A percentile compares a stretch with the other conserved stretches of the same genome.
phyloP scores from a whole-genome alignment of 2,888 invertebrate species.

The Clostera curtula region DNA sequence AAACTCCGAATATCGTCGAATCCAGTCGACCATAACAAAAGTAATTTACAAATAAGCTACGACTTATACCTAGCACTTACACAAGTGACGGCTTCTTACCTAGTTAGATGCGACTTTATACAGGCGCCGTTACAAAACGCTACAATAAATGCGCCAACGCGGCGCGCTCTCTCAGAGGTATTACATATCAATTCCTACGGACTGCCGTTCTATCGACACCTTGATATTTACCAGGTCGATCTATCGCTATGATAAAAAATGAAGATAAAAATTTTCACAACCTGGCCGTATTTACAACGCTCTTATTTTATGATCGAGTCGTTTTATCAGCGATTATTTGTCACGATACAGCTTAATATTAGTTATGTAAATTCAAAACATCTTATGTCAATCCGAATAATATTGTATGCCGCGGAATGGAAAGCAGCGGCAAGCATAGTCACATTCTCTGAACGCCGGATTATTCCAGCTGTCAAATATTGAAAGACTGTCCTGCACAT shows the following conservation, averaged over 20 bases:
- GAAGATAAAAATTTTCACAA: constrained; percentile 66
- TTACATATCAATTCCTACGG: constrained; percentile 59
- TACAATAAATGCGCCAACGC: constrained; percentile 41
- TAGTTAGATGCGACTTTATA: constrained; percentile 44
- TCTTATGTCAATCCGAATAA: no score
- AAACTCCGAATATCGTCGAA: constrained; percentile 71
- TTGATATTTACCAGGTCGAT: constrained; percentile 43
- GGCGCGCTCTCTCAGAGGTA: constrained; percentile 47
- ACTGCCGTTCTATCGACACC: constrained; percentile 24
- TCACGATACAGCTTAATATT: constrained; percentile 8
- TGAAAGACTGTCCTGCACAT: no score
- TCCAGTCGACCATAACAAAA: constrained; percentile 72
- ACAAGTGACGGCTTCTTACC: constrained; percentile 53
- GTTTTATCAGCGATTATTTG: constrained; percentile 15
- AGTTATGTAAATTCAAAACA: no score
- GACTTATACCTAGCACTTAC: constrained; percentile 59
- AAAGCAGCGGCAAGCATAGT: no score
- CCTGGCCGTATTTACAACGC: constrained; percentile 71
- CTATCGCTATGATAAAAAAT: constrained; percentile 49
- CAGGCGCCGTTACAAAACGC: constrained; percentile 21
- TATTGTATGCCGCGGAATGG: no score
- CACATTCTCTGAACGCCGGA: no score
- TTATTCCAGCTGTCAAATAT: no score
- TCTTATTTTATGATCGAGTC: constrained; percentile 33
- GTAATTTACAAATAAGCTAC: constrained; percentile 67